Percentiles rank a stretch among this genome's conserved stretches.
These are phyloP conservation scores for Stegodyphus dumicola DNA, from an alignment of 1,140 invertebrate genomes.

Conservation along the genomic window DNA sequence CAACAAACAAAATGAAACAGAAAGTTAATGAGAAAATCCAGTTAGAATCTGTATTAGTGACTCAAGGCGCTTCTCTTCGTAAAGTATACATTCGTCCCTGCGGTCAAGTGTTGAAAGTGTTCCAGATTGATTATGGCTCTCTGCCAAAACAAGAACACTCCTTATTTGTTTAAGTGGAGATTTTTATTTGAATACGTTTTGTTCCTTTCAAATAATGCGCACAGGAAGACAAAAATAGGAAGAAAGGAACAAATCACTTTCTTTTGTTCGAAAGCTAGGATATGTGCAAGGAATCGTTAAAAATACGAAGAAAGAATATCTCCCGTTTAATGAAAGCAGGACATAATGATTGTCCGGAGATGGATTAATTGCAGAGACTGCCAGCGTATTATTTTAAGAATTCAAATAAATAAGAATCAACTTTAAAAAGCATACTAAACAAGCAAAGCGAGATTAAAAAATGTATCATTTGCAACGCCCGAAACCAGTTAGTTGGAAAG, in stretches of 20 bases:
- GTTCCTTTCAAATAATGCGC: not conserved
- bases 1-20: too few relatives aligned
- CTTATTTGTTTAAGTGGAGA: constrained; percentile 49
- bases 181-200: constrained; percentile 51
- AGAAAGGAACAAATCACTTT: constrained; percentile 32
- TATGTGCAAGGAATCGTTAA: too few relatives aligned
- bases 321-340: too few relatives aligned
- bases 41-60: not conserved
- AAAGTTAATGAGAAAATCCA: not conserved
- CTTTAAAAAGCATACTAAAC: too few relatives aligned
- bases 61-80: not conserved
- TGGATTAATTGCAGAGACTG: too few relatives aligned
- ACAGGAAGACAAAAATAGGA: constrained; percentile 10
- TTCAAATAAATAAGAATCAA: too few relatives aligned
- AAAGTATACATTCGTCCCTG: not conserved
- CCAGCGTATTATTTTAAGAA: too few relatives aligned
- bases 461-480: too few relatives aligned
- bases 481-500: too few relatives aligned
- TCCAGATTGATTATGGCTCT: constrained; percentile 26
- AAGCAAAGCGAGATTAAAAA: too few relatives aligned
- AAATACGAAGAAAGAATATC: too few relatives aligned
- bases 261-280: constrained; percentile 32
- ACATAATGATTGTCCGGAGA: too few relatives aligned
- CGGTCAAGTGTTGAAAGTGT: constrained; percentile 36
- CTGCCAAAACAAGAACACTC: constrained; percentile 37